These are phyloP conservation scores for Pelecanus crispus DNA, from an alignment of 2,113 vertebrate genomes.

Conservation along the genomic window DNA sequence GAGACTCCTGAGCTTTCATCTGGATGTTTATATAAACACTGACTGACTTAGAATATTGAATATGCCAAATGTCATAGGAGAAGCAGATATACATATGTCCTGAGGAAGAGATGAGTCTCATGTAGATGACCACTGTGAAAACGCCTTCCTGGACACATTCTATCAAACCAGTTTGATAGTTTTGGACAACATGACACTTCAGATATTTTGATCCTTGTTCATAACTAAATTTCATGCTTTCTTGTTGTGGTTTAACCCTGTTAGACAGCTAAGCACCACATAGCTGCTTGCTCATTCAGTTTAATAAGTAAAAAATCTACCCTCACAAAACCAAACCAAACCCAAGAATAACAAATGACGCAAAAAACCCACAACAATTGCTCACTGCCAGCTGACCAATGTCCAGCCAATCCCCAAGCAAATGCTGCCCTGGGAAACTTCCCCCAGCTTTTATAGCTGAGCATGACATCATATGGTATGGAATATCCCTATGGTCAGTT, in stretches of 20 bases:
- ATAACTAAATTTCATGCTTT: background rate
- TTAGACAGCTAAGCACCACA: background rate
- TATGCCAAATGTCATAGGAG: background rate
- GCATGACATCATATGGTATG: background rate
- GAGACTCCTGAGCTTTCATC: background rate
- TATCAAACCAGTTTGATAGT: background rate
- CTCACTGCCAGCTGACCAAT: background rate
- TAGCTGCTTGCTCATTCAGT: background rate
- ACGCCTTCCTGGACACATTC: background rate
- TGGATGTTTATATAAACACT: background rate
- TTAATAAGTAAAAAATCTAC: background rate
- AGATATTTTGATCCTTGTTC: background rate
- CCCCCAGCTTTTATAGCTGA: background rate
- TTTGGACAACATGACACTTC: background rate
- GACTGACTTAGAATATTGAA: background rate
- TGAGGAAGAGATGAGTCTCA: background rate
- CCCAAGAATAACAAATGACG: background rate
- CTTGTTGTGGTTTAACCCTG: background rate
- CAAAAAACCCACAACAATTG: background rate
- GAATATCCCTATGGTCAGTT: background rate
- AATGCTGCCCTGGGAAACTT: accelerated
- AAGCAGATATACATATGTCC: background rate
- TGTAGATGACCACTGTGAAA: background rate
- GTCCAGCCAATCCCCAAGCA: background rate
- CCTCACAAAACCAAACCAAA: background rate